These are phyloP conservation scores for Drosophila nr. perissopoda DNA, from an alignment of 2,888 invertebrate genomes.

Conservation along the genomic window DNA sequence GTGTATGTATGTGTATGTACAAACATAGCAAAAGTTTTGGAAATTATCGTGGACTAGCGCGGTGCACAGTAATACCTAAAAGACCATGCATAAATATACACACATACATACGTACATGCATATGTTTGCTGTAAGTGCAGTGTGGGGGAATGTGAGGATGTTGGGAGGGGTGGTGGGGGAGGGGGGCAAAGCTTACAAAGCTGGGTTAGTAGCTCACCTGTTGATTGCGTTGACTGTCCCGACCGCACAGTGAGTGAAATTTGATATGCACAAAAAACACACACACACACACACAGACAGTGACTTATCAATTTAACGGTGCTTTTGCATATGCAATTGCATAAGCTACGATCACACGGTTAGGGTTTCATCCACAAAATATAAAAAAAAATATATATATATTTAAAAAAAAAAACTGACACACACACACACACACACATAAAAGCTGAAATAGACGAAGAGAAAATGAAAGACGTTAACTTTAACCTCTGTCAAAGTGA, in stretches of 20 bases:
- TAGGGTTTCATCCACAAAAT: background rate
- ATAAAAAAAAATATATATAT: background rate
- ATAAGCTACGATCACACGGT: constrained; percentile 24
- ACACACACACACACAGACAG: constrained; percentile 3
- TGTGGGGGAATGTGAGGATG: background rate
- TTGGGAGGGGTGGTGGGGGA: accelerated
- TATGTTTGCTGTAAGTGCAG: background rate
- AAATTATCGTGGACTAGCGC: background rate
- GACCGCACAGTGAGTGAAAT: constrained; percentile 59
- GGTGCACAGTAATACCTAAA: background rate
- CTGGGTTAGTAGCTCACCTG: constrained; percentile 64
- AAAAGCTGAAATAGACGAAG: background rate
- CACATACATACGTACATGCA: background rate
- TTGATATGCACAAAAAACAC: constrained; percentile 29
- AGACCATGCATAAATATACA: background rate
- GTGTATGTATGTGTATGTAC: background rate
- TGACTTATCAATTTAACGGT: constrained; percentile 42
- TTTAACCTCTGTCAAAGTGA: constrained; percentile 1
- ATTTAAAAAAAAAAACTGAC: background rate
- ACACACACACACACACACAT: background rate
- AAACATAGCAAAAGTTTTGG: background rate
- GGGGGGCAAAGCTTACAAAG: constrained; percentile 24
- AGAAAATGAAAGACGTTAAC: background rate
- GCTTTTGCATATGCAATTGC: constrained; percentile 51
- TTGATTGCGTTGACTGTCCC: constrained; percentile 45